Evolutionary conservation across 2,797 vertebrate genomes (phyloP).

Genomic region (Acanthurus leucopareius): DNA sequence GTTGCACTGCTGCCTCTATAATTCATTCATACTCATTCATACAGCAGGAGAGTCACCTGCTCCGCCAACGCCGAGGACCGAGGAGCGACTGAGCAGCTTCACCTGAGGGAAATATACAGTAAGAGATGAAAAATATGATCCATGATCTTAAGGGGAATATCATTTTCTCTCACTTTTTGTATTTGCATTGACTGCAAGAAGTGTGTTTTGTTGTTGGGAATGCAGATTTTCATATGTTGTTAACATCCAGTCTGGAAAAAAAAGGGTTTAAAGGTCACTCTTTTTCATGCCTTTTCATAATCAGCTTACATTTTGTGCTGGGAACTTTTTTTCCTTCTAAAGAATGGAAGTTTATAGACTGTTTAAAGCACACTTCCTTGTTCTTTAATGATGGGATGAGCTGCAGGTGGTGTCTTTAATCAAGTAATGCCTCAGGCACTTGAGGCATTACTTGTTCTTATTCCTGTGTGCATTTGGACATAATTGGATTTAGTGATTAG

Average conservation of each 20-base stretch:
- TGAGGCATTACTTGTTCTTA: not conserved
- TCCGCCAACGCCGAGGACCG: conserved; percentile 4
- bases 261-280: not conserved
- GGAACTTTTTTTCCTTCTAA: not conserved
- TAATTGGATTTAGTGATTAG: no score
- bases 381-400: not conserved
- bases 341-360: not conserved
- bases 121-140: not conserved
- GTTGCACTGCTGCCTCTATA: conserved; percentile 33
- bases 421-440: not conserved
- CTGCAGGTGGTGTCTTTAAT: not conserved
- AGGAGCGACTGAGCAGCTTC: not conserved
- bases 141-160: no score
- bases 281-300: not conserved
- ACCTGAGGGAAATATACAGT: not conserved
- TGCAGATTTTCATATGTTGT: not conserved
- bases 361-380: not conserved
- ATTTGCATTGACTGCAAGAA: not conserved
- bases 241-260: not conserved
- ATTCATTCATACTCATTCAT: conserved; percentile 39
- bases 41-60: conserved; percentile 47
- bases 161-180: no score
- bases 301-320: not conserved
- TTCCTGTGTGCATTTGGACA: not conserved
- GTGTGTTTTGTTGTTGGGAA: not conserved